Conservation (phyloP, 2,797 vertebrate genomes). For the Lindbergichthys nudifrons region DNA sequence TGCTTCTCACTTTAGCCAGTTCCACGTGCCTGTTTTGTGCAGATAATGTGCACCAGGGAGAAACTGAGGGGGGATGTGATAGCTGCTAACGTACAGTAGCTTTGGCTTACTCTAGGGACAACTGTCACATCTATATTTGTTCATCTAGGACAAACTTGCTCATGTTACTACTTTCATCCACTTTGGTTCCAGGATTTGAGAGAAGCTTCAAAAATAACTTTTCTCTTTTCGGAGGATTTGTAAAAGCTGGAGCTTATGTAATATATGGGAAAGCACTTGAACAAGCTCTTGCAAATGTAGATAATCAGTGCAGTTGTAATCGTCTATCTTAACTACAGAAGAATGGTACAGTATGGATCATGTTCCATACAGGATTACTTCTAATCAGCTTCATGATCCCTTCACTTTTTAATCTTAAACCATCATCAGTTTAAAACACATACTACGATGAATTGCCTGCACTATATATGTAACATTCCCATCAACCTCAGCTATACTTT, state of each 20-base stretch:
- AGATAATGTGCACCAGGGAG: constrained; percentile 70
- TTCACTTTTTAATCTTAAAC: background rate
- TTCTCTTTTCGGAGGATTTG: constrained; percentile 46
- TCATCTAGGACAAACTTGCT: constrained; percentile 35
- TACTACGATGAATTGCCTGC: background rate
- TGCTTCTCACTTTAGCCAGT: constrained; percentile 51
- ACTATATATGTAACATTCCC: background rate
- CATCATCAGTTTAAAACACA: background rate
- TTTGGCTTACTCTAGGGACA: constrained; percentile 58
- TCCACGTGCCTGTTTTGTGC: constrained; percentile 66
- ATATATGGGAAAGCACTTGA: constrained; percentile 7
- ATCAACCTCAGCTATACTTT: background rate
- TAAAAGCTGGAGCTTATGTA: constrained; percentile 39
- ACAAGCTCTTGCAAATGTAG: background rate
- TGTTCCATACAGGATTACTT: background rate
- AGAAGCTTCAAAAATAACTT: constrained; percentile 24
- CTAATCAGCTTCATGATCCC: background rate
- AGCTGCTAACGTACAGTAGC: constrained; percentile 45
- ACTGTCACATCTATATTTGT: constrained; percentile 19
- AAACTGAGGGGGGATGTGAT: constrained; percentile 39
- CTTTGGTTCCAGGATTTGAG: constrained; percentile 40
- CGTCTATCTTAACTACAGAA: background rate
- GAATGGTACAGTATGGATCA: background rate
- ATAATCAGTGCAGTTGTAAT: constrained; percentile 4
- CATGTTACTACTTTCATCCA: constrained; percentile 46